phyloP scores from a whole-genome alignment of 2,888 invertebrate genomes.

The Rugalucina vietnamica region DNA sequence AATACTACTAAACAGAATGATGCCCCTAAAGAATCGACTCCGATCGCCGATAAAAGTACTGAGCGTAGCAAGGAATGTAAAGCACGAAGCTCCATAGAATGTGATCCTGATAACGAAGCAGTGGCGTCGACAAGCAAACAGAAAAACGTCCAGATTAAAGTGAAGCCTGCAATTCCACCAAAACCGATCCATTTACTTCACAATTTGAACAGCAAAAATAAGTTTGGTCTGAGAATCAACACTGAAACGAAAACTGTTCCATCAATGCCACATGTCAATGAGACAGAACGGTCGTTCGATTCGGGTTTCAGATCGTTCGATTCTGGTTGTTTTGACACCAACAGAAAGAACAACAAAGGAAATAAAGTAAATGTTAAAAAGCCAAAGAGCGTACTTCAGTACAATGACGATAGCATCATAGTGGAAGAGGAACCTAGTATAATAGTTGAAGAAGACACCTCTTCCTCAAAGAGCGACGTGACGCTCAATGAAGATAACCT shows the following conservation, averaged over 20 bases:
- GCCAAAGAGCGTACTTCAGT: background rate
- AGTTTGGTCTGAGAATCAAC: constrained; percentile 34
- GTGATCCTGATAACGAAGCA: background rate
- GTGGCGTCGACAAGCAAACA: background rate
- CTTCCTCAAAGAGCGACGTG: background rate
- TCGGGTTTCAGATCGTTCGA: background rate
- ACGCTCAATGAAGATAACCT: background rate
- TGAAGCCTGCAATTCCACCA: background rate
- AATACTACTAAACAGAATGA: background rate
- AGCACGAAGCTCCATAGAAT: background rate
- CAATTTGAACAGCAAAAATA: constrained; percentile 23
- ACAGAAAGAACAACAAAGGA: background rate
- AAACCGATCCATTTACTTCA: background rate
- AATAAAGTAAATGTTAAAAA: background rate
- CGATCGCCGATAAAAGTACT: background rate
- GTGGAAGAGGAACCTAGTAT: constrained; percentile 1
- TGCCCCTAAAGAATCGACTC: background rate
- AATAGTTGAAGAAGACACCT: background rate
- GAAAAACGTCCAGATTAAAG: background rate
- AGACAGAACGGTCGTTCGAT: background rate
- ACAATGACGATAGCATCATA: background rate
- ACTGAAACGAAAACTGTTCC: background rate
- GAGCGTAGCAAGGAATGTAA: too few relatives aligned
- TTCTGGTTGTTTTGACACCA: background rate
- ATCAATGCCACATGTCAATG: background rate